Conservation (phyloP, 2,797 vertebrate genomes). For the Typhlichthys eigenmanni region DNA sequence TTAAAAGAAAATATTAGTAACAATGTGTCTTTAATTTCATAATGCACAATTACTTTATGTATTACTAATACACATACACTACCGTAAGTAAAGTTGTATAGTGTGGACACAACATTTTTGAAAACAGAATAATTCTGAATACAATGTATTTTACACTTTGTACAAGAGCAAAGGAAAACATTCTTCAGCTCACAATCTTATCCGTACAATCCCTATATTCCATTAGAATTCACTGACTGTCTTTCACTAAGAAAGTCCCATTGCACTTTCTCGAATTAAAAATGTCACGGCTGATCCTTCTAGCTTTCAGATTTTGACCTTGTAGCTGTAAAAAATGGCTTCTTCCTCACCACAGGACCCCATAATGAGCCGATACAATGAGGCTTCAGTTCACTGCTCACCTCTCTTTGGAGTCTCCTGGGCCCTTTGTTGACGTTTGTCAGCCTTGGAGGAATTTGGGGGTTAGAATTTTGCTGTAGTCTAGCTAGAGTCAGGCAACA, state of each 20-base stretch:
- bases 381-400: constrained; percentile 77
- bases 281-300: constrained; percentile 71
- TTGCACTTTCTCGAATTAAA: constrained; percentile 73
- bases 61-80: too few species aligned
- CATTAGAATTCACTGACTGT: constrained; percentile 65
- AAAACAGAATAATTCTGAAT: constrained; percentile 2
- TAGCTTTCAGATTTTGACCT: constrained; percentile 77
- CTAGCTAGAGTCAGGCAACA: constrained; percentile 54
- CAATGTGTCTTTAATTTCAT: constrained; percentile 6
- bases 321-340: constrained; percentile 75
- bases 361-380: constrained; percentile 76
- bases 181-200: constrained; percentile 45
- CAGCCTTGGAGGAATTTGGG: constrained; percentile 70
- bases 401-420: constrained; percentile 73
- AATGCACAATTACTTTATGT: constrained; percentile 1
- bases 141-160: constrained; percentile 29
- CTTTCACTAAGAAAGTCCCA: constrained; percentile 59
- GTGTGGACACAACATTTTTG: too few species aligned
- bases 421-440: constrained; percentile 78
- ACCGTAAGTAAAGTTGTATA: too few species aligned
- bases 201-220: constrained; percentile 45
- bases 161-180: constrained; percentile 31
- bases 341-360: constrained; percentile 74
- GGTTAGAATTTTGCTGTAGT: constrained; percentile 61
- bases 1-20: constrained; percentile 14